These are phyloP conservation scores for Peucedramus taeniatus DNA, from an alignment of 2,113 vertebrate genomes.

Conservation along the genomic window DNA sequence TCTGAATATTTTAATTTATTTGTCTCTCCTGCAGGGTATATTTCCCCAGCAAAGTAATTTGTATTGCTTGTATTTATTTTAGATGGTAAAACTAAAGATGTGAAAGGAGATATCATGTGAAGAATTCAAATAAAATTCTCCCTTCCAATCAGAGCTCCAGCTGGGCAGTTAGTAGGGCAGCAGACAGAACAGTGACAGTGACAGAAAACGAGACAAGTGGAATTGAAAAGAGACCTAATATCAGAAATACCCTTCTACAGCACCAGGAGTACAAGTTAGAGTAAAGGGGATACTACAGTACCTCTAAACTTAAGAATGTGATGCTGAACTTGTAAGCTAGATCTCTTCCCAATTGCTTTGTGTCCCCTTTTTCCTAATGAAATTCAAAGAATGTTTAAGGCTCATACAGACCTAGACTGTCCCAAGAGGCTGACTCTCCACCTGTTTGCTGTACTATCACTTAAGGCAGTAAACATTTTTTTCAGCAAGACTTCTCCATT, in stretches of 20 bases:
- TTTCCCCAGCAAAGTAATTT: background rate
- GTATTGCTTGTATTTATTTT: background rate
- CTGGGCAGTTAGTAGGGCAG: background rate
- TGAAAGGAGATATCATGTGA: background rate
- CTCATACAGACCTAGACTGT: background rate
- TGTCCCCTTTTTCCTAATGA: background rate
- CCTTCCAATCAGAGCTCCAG: background rate
- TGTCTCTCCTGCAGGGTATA: background rate
- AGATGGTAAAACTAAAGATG: background rate
- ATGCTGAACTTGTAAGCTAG: background rate
- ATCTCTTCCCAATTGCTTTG: background rate
- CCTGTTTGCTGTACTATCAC: background rate
- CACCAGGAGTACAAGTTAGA: background rate
- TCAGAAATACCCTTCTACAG: background rate
- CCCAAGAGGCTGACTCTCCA: background rate
- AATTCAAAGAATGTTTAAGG: background rate
- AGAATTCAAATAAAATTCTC: background rate
- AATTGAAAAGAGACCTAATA: background rate
- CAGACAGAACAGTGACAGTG: background rate
- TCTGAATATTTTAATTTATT: background rate
- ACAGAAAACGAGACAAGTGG: background rate
- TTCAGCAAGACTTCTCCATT: background rate
- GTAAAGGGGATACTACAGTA: background rate
- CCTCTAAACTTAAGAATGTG: background rate
- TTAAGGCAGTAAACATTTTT: background rate